phyloP scores from a whole-genome alignment of 1,140 invertebrate genomes.

The Heliconius himera region DNA sequence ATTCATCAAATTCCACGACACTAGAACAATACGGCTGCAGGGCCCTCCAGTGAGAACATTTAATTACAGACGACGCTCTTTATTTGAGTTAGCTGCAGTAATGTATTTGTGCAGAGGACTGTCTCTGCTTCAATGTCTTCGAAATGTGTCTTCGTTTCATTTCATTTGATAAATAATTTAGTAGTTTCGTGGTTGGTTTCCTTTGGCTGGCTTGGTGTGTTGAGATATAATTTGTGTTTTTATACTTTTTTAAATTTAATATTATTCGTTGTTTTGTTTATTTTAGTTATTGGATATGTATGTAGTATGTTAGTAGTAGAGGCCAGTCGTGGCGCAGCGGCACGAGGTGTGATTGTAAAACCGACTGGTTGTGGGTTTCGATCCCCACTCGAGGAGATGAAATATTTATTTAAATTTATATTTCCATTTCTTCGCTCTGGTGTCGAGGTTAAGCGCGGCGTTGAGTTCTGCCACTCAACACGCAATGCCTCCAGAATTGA shows the following conservation, averaged over 20 bases:
- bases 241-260: not conserved
- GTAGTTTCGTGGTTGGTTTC: not conserved
- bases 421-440: too few species aligned
- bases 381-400: too few species aligned
- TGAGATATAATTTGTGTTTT: not conserved
- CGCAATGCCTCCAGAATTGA: too few species aligned
- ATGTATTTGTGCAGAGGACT: slow-evolving; percentile 17
- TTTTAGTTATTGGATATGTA: too few species aligned
- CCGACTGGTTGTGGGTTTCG: too few species aligned
- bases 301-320: too few species aligned
- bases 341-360: too few species aligned
- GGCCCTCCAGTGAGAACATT: slow-evolving; percentile 19
- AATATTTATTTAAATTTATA: too few species aligned
- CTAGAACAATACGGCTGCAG: not conserved
- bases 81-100: slow-evolving; percentile 20
- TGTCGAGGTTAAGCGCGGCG: too few species aligned
- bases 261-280: too few species aligned
- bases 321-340: too few species aligned
- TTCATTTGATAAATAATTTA: slow-evolving; percentile 9
- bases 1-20: slow-evolving; percentile 21
- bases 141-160: slow-evolving; percentile 3
- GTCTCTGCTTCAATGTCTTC: not conserved
- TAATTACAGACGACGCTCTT: slow-evolving; percentile 19
- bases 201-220: not conserved
- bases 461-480: too few species aligned